Conservation (phyloP, 2,113 vertebrate genomes). For the Tautogolabrus adspersus region DNA sequence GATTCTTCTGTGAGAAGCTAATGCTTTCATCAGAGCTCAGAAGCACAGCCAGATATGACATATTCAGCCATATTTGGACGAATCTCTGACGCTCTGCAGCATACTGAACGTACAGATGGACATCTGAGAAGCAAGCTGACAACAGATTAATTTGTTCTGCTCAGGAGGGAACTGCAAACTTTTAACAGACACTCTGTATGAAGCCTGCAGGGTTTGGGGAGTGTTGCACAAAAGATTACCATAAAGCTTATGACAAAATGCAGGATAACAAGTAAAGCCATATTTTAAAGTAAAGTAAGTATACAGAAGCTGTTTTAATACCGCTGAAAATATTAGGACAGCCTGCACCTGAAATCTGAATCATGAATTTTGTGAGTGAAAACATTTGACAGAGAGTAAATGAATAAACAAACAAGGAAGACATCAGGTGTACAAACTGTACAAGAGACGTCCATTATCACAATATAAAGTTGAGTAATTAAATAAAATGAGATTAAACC, state of each 20-base stretch:
- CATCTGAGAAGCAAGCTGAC: neutral
- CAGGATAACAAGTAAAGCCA: neutral
- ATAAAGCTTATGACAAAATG: neutral
- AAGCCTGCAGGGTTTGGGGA: neutral
- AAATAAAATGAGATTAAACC: no score
- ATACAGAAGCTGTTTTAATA: no score
- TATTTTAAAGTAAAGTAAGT: neutral
- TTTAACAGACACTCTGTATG: neutral
- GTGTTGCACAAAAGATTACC: neutral
- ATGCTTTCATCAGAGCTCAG: constrained; percentile 8
- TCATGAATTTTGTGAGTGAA: no score
- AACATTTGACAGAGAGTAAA: neutral
- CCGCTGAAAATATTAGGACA: no score
- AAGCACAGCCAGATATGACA: constrained; percentile 1
- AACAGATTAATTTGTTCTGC: constrained; percentile 7
- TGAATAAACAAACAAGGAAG: neutral
- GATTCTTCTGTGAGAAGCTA: constrained; percentile 12
- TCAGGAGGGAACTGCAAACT: neutral
- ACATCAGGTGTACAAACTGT: no score
- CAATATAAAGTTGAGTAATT: neutral
- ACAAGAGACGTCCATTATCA: neutral
- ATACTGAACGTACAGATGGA: constrained; percentile 30
- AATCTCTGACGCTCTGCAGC: constrained; percentile 13
- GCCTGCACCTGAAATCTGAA: no score
- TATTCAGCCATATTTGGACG: constrained; percentile 22